A percentile compares a stretch with the other conserved stretches of the same genome.
phyloP scores from a whole-genome alignment of 1,140 invertebrate genomes.

The Penaeus japonicus region DNA sequence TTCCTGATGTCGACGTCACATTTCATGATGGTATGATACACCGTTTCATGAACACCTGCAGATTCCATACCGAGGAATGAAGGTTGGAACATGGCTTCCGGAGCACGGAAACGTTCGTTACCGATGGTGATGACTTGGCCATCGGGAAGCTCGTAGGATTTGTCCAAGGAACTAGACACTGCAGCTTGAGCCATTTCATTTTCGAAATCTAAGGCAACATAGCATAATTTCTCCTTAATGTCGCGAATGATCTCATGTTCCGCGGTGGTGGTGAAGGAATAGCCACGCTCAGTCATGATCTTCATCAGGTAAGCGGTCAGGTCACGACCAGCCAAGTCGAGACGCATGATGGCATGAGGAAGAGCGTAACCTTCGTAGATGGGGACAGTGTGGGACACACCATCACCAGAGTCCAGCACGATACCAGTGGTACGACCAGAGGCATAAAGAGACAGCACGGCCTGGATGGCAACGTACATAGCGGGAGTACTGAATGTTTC shows the following conservation, averaged over 20 bases:
- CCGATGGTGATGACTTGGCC: constrained; percentile 95
- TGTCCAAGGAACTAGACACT: background rate
- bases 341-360: constrained; percentile 84
- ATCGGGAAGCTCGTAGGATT: constrained; percentile 86
- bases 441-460: constrained; percentile 88
- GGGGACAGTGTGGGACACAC: constrained; percentile 93
- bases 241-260: too few species aligned
- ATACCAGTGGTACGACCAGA: constrained; percentile 95
- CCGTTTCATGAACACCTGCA: constrained; percentile 8
- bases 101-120: constrained; percentile 96
- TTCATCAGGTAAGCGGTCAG: too few species aligned
- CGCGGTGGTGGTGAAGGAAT: too few species aligned
- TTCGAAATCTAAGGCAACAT: too few species aligned
- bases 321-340: constrained; percentile 87
- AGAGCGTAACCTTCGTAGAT: constrained; percentile 91
- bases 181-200: too few species aligned
- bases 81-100: constrained; percentile 95
- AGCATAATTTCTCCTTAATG: too few species aligned
- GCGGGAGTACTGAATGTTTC: constrained; percentile 92
- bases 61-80: constrained; percentile 91
- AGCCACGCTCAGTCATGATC: too few species aligned
- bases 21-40: too few species aligned
- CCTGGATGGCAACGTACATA: constrained; percentile 92
- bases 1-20: too few species aligned
- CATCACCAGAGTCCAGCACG: constrained; percentile 89